phyloP scores from a whole-genome alignment of 2,113 vertebrate genomes.

The Pollachius pollachius region DNA sequence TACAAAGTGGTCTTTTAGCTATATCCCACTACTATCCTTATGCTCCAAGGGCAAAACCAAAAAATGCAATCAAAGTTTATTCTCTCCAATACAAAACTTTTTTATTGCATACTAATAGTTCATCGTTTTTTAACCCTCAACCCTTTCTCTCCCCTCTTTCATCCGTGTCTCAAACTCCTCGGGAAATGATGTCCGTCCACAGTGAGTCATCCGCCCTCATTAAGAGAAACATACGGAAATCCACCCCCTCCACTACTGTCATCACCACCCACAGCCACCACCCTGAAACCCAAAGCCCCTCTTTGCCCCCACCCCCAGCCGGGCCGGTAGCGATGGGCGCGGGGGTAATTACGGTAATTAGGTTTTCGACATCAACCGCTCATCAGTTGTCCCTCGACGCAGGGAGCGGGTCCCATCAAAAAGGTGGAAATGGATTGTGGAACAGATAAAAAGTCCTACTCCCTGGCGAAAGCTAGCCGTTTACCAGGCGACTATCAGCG shows the following conservation, averaged over 20 bases:
- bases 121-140: not conserved
- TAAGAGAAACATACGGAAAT: conserved; percentile 27
- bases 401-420: conserved; percentile 31
- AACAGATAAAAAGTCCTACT: conserved; percentile 29
- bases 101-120: too few species aligned
- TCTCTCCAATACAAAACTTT: not conserved
- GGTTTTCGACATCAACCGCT: conserved; percentile 44
- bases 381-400: conserved; percentile 27
- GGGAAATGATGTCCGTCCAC: conserved; percentile 1
- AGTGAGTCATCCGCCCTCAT: conserved; percentile 38
- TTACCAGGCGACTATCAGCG: conserved; percentile 9
- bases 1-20: too few species aligned
- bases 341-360: conserved; percentile 53
- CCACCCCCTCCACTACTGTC: not conserved
- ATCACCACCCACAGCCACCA: not conserved
- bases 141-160: not conserved
- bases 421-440: conserved; percentile 51
- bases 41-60: not conserved
- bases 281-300: conserved; percentile 3
- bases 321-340: not conserved
- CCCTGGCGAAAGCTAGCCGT: not conserved
- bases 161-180: not conserved
- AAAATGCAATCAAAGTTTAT: too few species aligned
- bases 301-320: conserved; percentile 7
- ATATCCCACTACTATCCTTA: too few species aligned